Base-by-base conservation (phyloP, 2,797 vertebrate species). In the Sebastes glaucus region DNA sequence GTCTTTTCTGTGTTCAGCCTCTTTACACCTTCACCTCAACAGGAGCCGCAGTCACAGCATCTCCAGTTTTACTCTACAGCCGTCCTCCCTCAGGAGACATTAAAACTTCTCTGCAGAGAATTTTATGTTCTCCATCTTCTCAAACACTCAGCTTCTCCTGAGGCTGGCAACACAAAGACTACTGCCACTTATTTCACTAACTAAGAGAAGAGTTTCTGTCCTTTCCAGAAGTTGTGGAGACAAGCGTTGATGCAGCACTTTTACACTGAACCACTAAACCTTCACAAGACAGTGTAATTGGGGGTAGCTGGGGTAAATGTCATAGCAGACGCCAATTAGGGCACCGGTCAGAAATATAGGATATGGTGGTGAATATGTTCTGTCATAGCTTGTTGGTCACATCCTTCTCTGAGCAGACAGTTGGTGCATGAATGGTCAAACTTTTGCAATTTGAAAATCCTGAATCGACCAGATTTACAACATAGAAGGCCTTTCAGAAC, bases 91-190 rank as follows among this genome's bases (percentile, higher is more conserved):
- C 65, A 11, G 80, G 83, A 87, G 65, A 52, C 74, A 70, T 81
- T 81, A 78, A 76, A 85, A 71, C 71, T 71, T 73, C 71, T 74
- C 68, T 70, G 73, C 46, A 82, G 68, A 81, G 62, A 72, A 88
- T 81, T 63, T 64, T 53, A 81, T 70, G 81, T 32, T 61, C 70
- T 80, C 70, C 10, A 16, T 81, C 78, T 78, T 70, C 57, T 63
- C 77, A 38, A 64, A 68, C 71, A 65, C 56, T 75, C 68, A 56
- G 59, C 67, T 69, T n/a, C 35, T 72, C 81, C 71, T 14, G 49
- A 61, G 71, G 74, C 71, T 71, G 49, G 59, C 61, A 76, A 72
- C 60, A 64, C 62, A 80, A 62, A 73, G 35, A 1, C 52, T n/a
- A 5, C 52, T n/a, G 5, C 59, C 32, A 62, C 71, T 68, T 49